These are phyloP conservation scores for Aradus depressus DNA, from an alignment of 2,888 invertebrate genomes.

Conservation along the genomic window DNA sequence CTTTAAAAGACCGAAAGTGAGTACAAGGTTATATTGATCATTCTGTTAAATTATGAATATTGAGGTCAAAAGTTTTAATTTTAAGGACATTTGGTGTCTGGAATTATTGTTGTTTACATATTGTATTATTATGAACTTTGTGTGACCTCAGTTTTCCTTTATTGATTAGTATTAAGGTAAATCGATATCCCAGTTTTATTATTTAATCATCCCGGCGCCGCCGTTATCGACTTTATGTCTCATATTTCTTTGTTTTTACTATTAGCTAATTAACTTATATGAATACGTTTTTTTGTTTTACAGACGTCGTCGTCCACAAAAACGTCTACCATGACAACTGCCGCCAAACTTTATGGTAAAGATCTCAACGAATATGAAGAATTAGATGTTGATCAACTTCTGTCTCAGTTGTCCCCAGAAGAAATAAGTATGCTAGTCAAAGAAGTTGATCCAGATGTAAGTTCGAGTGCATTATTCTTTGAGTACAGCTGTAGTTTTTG, in stretches of 20 bases:
- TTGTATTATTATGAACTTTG: no score
- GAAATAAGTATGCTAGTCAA: conserved; percentile 94
- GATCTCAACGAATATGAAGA: conserved; percentile 86
- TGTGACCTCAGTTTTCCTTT: background rate
- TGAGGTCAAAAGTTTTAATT: conserved; percentile 9
- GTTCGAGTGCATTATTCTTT: conserved; percentile 37
- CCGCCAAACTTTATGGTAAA: conserved; percentile 80
- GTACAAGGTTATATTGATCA: conserved; percentile 19
- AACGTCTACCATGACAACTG: conserved; percentile 78
- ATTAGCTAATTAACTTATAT: conserved; percentile 10
- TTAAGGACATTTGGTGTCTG: no score
- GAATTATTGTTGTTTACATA: background rate
- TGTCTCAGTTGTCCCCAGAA: conserved; percentile 84
- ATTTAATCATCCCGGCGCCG: conserved; percentile 10
- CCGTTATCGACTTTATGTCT: background rate
- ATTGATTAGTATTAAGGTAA: background rate
- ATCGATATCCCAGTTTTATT: conserved; percentile 13
- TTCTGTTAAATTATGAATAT: conserved; percentile 10
- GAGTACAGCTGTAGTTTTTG: no score
- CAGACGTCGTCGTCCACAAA: conserved; percentile 76
- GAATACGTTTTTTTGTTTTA: conserved; percentile 39
- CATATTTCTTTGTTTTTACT: background rate
- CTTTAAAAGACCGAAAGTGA: background rate
- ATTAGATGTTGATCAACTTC: conserved; percentile 88
- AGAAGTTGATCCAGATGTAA: conserved; percentile 99